Evolutionary conservation across 2,113 vertebrate species (phyloP), one percentile per base, ranked within the genome.

Genomic region (Lipophrys pholis): DNA sequence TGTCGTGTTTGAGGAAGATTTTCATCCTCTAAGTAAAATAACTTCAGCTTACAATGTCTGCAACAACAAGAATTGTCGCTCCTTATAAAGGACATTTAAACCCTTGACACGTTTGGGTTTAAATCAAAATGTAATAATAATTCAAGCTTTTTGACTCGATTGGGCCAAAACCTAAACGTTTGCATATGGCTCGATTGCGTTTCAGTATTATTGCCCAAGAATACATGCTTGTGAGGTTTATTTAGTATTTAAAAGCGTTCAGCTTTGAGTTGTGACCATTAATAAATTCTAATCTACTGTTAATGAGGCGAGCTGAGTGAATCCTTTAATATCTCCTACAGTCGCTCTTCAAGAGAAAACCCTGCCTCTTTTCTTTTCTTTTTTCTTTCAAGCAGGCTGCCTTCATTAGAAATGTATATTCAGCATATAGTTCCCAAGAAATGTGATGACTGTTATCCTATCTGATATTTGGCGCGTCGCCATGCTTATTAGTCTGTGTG

Each of bases 391-490:
- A 64, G 30, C 17, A 40, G 46, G 69, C 60, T 41, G 15, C 49
- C 48, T 49, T 53, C 15, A 67, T 55, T 62, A 73, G 45, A 85
- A 76, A 73, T 56, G 46, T 79, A 54, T 55, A 69, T 56, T 82
- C 76, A 87, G 77, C 70, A 69, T 63, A 40, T 58, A 41, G 35
- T 80, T 73, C 70, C 62, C 5, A 11, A 56, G 40, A 71, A 78
- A 36, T 72, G 35, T 16, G 43, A 79, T 54, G 48, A 66, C 15
- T 48, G 42, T 76, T 54, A 43, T 16, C 38, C 38, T 15, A 7
- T 60, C 58, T 66, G 69, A 72, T 75, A 57, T 72, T 55, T 85
- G 83, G 81, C 80, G 58, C 69, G 49, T 64, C 69, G 69, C 52
- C 63, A 45, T 35, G 49, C 59, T 81, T 80, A 78, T 78, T 82